These are phyloP conservation scores for Drosophila leonis DNA, from an alignment of 2,888 invertebrate species.

Conservation along the genomic window DNA sequence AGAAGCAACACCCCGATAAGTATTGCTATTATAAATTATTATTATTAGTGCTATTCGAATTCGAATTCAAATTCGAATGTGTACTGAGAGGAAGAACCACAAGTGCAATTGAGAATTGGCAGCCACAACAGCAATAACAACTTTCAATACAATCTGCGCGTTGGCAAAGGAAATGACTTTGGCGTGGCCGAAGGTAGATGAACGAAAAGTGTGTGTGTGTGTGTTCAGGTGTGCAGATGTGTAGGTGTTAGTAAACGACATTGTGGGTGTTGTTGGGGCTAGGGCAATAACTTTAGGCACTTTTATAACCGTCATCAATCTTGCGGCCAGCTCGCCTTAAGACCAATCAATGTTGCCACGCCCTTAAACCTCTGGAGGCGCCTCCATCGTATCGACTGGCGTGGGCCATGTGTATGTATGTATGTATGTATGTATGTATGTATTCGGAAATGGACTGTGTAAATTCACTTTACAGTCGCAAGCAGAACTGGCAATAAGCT, in stretches of 20 bases:
- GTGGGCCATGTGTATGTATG: constrained; percentile 27
- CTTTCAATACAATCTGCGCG: constrained; percentile 51
- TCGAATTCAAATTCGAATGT: not conserved
- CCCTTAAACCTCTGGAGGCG: constrained; percentile 39
- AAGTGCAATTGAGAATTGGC: constrained; percentile 72
- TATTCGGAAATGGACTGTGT: not conserved
- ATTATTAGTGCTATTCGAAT: not conserved
- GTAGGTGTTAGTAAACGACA: not conserved
- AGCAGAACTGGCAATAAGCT: constrained; percentile 45
- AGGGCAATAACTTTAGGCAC: constrained; percentile 46
- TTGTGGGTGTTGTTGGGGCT: constrained; percentile 47
- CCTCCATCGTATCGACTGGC: constrained; percentile 63
- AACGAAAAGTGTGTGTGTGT: constrained; percentile 7
- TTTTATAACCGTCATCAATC: constrained; percentile 67
- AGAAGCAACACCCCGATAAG: not conserved
- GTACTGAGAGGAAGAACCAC: constrained; percentile 62
- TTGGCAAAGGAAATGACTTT: constrained; percentile 75
- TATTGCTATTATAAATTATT: not conserved
- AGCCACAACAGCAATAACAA: constrained; percentile 39
- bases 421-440: not conserved
- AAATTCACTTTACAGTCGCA: constrained; percentile 31
- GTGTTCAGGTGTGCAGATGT: constrained; percentile 16
- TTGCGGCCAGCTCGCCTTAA: constrained; percentile 43
- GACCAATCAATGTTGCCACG: constrained; percentile 61
- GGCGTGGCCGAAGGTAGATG: constrained; percentile 4